Conservation (phyloP, 2,888 invertebrate genomes). For the Dugesia japonica region DNA sequence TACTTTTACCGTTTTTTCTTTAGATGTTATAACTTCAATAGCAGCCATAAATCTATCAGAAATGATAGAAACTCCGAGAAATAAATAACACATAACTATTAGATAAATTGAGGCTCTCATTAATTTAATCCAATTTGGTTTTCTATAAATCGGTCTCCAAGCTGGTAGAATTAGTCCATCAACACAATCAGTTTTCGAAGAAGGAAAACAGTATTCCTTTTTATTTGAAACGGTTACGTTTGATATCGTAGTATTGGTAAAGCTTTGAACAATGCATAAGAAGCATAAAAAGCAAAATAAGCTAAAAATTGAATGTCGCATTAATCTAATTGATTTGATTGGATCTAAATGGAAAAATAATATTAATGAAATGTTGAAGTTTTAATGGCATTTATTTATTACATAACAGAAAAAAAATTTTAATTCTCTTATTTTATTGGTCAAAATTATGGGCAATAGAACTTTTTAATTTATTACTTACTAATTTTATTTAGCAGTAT, state of each 20-base stretch:
- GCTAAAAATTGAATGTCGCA: too few species aligned
- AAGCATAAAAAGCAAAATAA: too few species aligned
- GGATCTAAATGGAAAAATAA: too few species aligned
- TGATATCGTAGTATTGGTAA: neutral
- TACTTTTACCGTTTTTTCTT: constrained; percentile 64
- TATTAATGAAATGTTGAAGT: too few species aligned
- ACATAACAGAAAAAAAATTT: too few species aligned
- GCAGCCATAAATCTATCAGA: constrained; percentile 54
- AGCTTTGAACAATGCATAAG: too few species aligned
- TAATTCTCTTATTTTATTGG: too few species aligned
- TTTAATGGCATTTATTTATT: too few species aligned
- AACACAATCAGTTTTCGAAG: constrained; percentile 1
- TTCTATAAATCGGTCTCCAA: constrained; percentile 63
- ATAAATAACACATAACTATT: constrained; percentile 52
- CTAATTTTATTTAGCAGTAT: too few species aligned
- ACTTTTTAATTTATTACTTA: too few species aligned
- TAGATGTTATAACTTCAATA: constrained; percentile 53
- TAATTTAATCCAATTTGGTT: constrained; percentile 56
- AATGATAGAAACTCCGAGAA: constrained; percentile 53
- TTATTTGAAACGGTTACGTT: neutral
- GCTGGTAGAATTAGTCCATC: constrained; percentile 69
- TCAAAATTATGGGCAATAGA: too few species aligned
- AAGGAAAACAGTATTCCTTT: neutral
- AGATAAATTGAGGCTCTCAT: constrained; percentile 59
- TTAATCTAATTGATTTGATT: too few species aligned